phyloP scores from a whole-genome alignment of 2,113 vertebrate genomes.

The Cynopterus brachyotis region DNA sequence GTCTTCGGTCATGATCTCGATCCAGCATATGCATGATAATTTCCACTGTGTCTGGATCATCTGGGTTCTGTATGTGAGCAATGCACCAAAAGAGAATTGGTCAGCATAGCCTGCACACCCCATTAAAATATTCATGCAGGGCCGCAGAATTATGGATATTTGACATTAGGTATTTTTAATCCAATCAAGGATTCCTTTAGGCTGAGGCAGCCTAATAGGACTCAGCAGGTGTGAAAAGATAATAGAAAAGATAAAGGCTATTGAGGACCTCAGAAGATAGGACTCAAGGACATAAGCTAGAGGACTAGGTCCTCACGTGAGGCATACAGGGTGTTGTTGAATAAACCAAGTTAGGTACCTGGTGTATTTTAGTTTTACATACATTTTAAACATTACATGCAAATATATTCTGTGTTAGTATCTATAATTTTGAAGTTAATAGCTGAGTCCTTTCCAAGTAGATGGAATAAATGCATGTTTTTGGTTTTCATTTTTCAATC shows the following conservation, averaged over 20 bases:
- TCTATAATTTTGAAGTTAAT: slow-evolving; percentile 27
- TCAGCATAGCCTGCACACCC: slow-evolving; percentile 4
- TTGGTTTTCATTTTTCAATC: slow-evolving; percentile 20
- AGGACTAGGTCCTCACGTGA: not conserved
- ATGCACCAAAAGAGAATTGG: slow-evolving; percentile 32
- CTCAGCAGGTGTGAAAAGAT: not conserved
- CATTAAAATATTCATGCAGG: not conserved
- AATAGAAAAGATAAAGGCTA: slow-evolving; percentile 40
- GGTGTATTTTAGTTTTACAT: slow-evolving; percentile 9
- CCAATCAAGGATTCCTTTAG: not conserved
- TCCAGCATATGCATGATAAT: slow-evolving; percentile 77
- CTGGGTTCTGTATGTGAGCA: slow-evolving; percentile 69
- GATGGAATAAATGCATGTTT: not conserved
- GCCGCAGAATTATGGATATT: not conserved
- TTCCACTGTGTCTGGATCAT: slow-evolving; percentile 78
- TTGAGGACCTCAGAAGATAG: not conserved
- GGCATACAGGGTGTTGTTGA: not conserved
- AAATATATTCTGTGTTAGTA: not conserved
- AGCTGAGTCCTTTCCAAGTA: not conserved
- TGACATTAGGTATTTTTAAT: slow-evolving; percentile 22
- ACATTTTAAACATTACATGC: not conserved
- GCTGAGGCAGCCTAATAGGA: not conserved
- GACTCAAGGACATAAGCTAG: not conserved
- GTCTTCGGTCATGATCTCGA: slow-evolving; percentile 71
- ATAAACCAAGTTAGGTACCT: not conserved